Conservation (phyloP, 1,140 invertebrate species). For the Aricia agestis region DNA sequence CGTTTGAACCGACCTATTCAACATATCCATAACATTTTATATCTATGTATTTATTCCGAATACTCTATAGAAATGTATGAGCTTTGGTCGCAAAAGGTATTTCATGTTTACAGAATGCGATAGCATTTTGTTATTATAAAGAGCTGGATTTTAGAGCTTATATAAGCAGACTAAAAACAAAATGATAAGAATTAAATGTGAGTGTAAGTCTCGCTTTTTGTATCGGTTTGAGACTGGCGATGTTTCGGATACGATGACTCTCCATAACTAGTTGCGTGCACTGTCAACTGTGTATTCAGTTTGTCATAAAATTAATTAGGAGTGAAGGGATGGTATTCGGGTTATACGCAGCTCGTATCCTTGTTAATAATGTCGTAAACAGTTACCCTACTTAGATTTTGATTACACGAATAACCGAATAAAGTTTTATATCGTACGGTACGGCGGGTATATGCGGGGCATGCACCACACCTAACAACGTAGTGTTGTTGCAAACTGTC, state of each 20-base stretch:
- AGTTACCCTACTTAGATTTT: background rate
- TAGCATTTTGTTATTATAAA: conserved; percentile 5
- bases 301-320: background rate
- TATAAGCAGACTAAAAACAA: background rate
- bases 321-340: background rate
- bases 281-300: background rate
- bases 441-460: background rate
- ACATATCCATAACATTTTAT: conserved; percentile 23
- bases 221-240: too few species aligned
- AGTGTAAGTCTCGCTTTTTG: background rate
- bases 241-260: too few species aligned
- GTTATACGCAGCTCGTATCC: background rate
- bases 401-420: background rate
- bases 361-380: background rate
- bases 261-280: background rate
- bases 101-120: conserved; percentile 11
- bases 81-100: conserved; percentile 8
- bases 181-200: background rate
- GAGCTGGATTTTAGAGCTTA: conserved; percentile 7
- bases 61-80: conserved; percentile 16
- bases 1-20: conserved; percentile 29
- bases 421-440: background rate
- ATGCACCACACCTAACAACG: background rate
- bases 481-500: background rate
- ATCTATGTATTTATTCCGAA: conserved; percentile 17